Conservation (phyloP, 92 coral and sea anemone species). For the Parazoanthus atlanticus region DNA sequence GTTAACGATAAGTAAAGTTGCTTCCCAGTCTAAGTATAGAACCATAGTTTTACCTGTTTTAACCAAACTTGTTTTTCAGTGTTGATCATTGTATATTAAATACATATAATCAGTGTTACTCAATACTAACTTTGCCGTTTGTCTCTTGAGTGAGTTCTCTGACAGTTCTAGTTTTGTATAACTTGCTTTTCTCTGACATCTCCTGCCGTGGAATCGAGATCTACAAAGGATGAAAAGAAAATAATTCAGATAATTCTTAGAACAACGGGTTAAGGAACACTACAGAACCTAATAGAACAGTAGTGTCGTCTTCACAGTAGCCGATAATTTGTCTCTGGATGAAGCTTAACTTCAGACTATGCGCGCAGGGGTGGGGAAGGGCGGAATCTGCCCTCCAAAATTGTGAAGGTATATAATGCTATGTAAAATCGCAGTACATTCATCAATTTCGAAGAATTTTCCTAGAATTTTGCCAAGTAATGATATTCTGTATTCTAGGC, state of each 20-base stretch:
- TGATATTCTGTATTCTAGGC: too few relatives aligned
- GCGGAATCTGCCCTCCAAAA: too few relatives aligned
- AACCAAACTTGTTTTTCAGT: too few relatives aligned
- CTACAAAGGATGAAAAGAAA: neutral
- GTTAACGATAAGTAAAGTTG: too few relatives aligned
- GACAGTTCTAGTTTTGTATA: conserved; percentile 22
- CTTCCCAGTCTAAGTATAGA: too few relatives aligned
- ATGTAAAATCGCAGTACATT: too few relatives aligned
- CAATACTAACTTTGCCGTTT: conserved; percentile 8
- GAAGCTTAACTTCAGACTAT: too few relatives aligned
- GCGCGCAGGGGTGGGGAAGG: too few relatives aligned
- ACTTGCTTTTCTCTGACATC: conserved; percentile 36
- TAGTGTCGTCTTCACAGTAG: neutral
- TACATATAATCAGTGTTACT: neutral
- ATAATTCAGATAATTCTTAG: neutral
- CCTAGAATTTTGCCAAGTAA: too few relatives aligned
- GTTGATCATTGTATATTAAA: neutral
- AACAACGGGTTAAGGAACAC: neutral
- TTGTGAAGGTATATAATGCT: too few relatives aligned
- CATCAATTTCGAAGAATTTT: too few relatives aligned
- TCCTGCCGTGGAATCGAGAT: conserved; percentile 20
- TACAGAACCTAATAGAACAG: neutral
- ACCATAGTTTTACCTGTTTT: too few relatives aligned
- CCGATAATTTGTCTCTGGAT: neutral
- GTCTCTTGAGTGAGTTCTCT: conserved; percentile 22